Conservation (phyloP, 2,797 vertebrate species). For the Rhynchonycteris naso region DNA sequence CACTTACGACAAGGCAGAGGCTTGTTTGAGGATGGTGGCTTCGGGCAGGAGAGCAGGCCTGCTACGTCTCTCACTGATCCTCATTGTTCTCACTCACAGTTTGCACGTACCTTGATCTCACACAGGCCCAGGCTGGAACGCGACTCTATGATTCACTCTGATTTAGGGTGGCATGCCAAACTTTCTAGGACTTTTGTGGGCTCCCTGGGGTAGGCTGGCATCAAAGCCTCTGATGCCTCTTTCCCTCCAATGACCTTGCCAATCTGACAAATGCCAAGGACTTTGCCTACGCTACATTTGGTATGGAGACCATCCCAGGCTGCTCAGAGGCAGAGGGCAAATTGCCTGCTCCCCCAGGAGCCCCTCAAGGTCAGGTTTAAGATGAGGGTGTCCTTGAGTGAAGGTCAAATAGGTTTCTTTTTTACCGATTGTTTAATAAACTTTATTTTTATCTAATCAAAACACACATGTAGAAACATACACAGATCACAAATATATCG, state of each 20-base stretch:
- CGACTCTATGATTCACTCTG: slow-evolving; percentile 48
- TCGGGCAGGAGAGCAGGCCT: not conserved
- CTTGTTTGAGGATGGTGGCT: not conserved
- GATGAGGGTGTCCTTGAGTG: not conserved
- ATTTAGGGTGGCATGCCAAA: slow-evolving; percentile 14
- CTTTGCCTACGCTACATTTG: slow-evolving; percentile 11
- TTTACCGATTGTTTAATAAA: not conserved
- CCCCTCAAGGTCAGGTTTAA: slow-evolving; percentile 31
- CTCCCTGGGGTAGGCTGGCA: slow-evolving; percentile 15
- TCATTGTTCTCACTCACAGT: not conserved
- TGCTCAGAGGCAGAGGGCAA: not conserved
- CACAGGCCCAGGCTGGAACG: not conserved
- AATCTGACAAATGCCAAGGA: slow-evolving; percentile 71
- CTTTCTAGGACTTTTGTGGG: slow-evolving; percentile 69
- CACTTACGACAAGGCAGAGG: not conserved
- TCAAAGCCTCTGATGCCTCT: slow-evolving; percentile 25
- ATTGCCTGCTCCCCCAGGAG: not conserved
- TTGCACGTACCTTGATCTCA: not conserved
- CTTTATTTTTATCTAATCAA: slow-evolving; percentile 31
- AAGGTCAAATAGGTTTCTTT: slow-evolving; percentile 13
- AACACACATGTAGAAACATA: not conserved
- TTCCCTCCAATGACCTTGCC: slow-evolving; percentile 54
- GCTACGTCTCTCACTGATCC: not conserved
- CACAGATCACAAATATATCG: not conserved
- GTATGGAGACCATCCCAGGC: not conserved